Percentiles rank a stretch among this genome's conserved stretches.
Conservation (phyloP, 2,888 invertebrate genomes). For the Aleiodes leptofemur region DNA sequence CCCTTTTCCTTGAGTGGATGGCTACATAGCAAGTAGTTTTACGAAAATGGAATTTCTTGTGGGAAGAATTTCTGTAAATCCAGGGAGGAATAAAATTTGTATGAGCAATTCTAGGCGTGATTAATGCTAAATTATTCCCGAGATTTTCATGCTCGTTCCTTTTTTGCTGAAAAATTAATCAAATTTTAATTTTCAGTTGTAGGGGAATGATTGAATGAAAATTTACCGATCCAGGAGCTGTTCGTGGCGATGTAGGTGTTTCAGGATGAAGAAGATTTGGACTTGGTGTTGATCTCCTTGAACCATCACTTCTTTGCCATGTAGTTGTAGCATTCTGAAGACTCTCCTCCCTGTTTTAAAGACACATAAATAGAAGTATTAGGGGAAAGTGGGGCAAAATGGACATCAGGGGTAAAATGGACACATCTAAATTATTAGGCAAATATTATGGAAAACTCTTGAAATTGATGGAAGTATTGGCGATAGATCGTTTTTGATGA, state of each 20-base stretch:
- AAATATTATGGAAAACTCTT: too few relatives aligned
- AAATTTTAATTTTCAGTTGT: not conserved
- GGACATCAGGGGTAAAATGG: too few relatives aligned
- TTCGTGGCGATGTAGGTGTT: constrained; percentile 66
- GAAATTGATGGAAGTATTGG: too few relatives aligned
- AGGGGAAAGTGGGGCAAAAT: too few relatives aligned
- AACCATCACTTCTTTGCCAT: constrained; percentile 63
- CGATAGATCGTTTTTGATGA: too few relatives aligned
- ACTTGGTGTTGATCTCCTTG: constrained; percentile 69
- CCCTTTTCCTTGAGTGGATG: not conserved
- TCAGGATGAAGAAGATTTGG: constrained; percentile 65
- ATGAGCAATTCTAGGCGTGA: not conserved
- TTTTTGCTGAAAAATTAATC: not conserved
- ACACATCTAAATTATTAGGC: too few relatives aligned
- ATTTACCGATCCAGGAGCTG: constrained; percentile 70
- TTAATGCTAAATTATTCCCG: not conserved
- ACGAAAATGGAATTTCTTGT: not conserved
- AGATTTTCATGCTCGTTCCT: not conserved
- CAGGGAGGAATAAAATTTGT: not conserved
- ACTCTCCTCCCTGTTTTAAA: constrained; percentile 52
- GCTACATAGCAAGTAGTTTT: not conserved
- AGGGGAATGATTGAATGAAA: not conserved
- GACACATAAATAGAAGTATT: not conserved
- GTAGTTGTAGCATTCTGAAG: constrained; percentile 59
- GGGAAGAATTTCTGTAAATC: not conserved